Conservation (phyloP, 2,113 vertebrate genomes). For the Cairina moschata region DNA sequence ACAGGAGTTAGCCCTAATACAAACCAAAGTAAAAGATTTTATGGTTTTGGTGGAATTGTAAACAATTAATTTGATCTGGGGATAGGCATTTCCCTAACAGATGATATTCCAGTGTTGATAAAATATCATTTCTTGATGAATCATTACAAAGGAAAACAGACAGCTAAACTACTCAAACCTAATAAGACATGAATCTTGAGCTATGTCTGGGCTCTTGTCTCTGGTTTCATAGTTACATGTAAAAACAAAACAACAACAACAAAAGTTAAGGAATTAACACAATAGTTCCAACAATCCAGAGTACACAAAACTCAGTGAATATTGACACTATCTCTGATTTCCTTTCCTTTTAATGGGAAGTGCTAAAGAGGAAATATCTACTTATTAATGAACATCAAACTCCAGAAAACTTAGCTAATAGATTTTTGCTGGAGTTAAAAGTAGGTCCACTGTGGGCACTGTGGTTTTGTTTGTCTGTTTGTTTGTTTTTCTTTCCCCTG, state of each 20-base stretch:
- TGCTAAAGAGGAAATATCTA: background rate
- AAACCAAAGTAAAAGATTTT: background rate
- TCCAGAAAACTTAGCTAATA: background rate
- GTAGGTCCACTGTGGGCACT: rapidly evolving
- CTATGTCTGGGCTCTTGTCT: background rate
- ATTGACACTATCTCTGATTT: background rate
- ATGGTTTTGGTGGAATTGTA: background rate
- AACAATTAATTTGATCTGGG: background rate
- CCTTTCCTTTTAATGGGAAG: background rate
- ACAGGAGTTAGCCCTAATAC: background rate
- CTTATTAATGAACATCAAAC: background rate
- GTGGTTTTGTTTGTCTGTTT: too few relatives aligned
- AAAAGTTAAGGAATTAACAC: background rate
- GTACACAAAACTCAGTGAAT: background rate
- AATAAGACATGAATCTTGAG: background rate
- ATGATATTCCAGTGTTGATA: background rate
- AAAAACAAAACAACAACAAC: background rate
- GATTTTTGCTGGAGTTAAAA: background rate
- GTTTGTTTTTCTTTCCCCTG: background rate
- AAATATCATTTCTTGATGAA: background rate
- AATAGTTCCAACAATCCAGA: background rate
- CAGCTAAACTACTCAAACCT: background rate
- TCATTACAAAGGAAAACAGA: background rate
- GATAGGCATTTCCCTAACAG: background rate
- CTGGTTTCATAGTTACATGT: background rate